Percentiles rank a stretch among this genome's conserved stretches.
These are phyloP conservation scores for Cyclura pinguis DNA, from an alignment of 2,797 vertebrate species.

Conservation along the genomic window DNA sequence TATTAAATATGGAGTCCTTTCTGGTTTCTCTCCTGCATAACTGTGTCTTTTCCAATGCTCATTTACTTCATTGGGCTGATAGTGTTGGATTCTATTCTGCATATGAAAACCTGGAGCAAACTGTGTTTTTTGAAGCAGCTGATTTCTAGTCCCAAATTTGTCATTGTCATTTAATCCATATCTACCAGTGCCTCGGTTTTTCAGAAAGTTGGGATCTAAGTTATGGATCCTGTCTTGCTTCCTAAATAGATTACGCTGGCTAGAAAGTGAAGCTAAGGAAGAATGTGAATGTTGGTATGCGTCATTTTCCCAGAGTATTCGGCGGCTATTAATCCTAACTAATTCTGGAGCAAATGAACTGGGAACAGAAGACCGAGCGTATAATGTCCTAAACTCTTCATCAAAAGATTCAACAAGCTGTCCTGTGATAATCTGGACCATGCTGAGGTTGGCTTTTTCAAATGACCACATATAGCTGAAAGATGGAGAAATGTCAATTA, in stretches of 20 bases:
- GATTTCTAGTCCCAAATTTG: conserved; percentile 74
- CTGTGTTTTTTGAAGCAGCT: conserved; percentile 70
- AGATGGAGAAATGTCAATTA: conserved; percentile 68
- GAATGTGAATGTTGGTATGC: conserved; percentile 78
- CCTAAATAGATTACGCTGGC: conserved; percentile 82
- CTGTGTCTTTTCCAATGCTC: conserved; percentile 94
- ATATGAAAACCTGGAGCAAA: conserved; percentile 79
- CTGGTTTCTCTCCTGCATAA: conserved; percentile 92
- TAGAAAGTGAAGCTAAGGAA: conserved; percentile 82
- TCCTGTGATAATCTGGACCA: conserved; percentile 96
- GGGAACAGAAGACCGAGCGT: conserved; percentile 90
- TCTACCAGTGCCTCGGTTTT: conserved; percentile 80
- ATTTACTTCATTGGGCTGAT: conserved; percentile 80
- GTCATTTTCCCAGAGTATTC: conserved; percentile 79
- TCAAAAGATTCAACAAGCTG: conserved; percentile 94
- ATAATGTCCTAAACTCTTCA: conserved; percentile 96
- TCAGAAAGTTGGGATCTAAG: conserved; percentile 85
- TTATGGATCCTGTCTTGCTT: conserved; percentile 85
- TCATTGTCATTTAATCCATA: conserved; percentile 81
- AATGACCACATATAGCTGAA: conserved; percentile 96
- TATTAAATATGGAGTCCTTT: conserved; percentile 78
- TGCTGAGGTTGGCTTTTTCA: conserved; percentile 96
- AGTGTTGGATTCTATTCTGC: conserved; percentile 77
- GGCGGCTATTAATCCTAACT: conserved; percentile 74
- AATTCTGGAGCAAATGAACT: conserved; percentile 80